Evolutionary conservation across 1,140 invertebrate genomes (phyloP).

Genomic region (Zophobas morio): DNA sequence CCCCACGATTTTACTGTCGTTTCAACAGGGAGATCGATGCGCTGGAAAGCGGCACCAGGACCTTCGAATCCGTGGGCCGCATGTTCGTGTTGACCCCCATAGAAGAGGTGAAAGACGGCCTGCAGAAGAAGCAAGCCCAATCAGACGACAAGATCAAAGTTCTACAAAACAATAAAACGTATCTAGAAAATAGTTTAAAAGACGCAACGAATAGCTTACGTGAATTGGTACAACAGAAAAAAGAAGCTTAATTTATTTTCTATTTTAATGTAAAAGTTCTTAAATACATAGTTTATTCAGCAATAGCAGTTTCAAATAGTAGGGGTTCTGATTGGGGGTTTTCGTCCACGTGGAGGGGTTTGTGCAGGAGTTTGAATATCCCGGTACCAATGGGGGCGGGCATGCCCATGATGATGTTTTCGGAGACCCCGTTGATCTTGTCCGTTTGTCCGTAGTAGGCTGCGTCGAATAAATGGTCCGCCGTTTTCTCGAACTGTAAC

Average conservation of each 20-base stretch:
- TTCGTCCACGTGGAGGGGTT: constrained; percentile 68
- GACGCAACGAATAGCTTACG: constrained; percentile 88
- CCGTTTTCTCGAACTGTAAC: constrained; percentile 96
- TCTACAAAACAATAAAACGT: constrained; percentile 82
- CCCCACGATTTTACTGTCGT: constrained; percentile 22
- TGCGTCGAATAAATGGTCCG: constrained; percentile 98
- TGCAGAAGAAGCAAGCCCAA: constrained; percentile 74
- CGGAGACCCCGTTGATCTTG: constrained; percentile 94
- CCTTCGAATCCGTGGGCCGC: constrained; percentile 85
- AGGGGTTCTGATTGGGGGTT: constrained; percentile 54
- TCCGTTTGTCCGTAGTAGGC: constrained; percentile 98
- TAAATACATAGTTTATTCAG: constrained; percentile 24
- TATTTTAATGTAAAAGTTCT: constrained; percentile 29
- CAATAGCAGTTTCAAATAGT: constrained; percentile 62
- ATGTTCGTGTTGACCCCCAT: constrained; percentile 87
- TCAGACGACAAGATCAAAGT: constrained; percentile 82
- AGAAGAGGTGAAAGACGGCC: constrained; percentile 75
- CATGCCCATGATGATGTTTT: constrained; percentile 98
- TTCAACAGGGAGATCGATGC: constrained; percentile 64
- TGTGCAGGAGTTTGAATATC: constrained; percentile 91
- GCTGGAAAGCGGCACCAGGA: constrained; percentile 61
- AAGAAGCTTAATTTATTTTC: constrained; percentile 65
- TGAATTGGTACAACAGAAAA: constrained; percentile 85
- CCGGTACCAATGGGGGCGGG: constrained; percentile 96
- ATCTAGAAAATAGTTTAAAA: constrained; percentile 84